phyloP scores from a whole-genome alignment of 2,797 vertebrate species.

The Paratrypauchen microcephalus region DNA sequence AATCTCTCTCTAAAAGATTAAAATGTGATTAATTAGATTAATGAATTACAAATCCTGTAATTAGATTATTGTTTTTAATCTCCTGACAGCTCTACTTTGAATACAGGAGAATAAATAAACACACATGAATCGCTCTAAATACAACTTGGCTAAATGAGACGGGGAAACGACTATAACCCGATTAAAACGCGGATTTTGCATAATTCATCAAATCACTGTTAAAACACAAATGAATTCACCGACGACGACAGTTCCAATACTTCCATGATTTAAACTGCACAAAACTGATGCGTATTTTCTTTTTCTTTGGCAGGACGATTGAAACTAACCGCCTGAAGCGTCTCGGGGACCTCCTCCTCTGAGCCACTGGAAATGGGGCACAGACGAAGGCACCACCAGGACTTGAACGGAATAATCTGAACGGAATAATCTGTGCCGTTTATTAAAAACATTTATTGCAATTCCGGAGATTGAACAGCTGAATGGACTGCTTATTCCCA shows the following conservation, averaged over 20 bases:
- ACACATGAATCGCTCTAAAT: no score
- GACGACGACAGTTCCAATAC: not conserved
- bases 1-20: no score
- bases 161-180: no score
- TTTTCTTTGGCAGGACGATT: constrained; percentile 69
- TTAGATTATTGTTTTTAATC: no score
- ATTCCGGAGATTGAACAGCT: constrained; percentile 7
- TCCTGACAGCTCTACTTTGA: no score
- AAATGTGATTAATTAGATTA: no score
- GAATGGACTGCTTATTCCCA: not conserved
- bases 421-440: not conserved
- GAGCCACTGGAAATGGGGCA: not conserved
- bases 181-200: no score
- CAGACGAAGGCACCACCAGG: not conserved
- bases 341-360: not conserved
- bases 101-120: no score
- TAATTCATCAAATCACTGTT: no score
- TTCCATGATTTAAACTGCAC: not conserved
- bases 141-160: no score
- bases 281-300: not conserved
- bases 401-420: constrained; percentile 16
- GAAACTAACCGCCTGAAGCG: constrained; percentile 71
- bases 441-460: constrained; percentile 6
- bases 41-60: no score
- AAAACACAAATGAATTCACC: no score